Conservation (phyloP, 2,113 vertebrate genomes). For the Theropithecus gelada region DNA sequence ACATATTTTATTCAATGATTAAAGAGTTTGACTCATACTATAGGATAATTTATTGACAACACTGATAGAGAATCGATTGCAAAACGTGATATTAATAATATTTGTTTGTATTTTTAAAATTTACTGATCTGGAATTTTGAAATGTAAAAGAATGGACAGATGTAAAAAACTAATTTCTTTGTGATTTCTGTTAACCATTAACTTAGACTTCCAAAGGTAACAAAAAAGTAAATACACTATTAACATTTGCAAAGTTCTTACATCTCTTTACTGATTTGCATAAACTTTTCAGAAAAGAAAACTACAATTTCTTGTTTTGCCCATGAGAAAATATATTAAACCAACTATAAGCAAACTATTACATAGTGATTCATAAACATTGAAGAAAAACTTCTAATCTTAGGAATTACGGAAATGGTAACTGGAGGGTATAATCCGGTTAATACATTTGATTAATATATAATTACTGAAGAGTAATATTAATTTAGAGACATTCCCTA, state of each 20-base stretch:
- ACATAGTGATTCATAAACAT: constrained; percentile 3
- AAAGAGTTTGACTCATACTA: not conserved
- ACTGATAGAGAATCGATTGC: not conserved
- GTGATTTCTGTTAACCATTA: not conserved
- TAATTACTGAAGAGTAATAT: not conserved
- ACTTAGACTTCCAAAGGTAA: not conserved
- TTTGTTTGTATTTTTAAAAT: not conserved
- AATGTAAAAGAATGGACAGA: not conserved
- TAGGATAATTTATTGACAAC: not conserved
- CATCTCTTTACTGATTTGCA: not conserved
- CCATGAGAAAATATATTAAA: constrained; percentile 11
- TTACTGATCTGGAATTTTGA: constrained; percentile 8
- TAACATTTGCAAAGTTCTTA: not conserved
- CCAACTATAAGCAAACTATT: not conserved
- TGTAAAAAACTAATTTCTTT: not conserved
- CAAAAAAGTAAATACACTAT: not conserved
- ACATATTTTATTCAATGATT: constrained; percentile 13
- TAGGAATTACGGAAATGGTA: not conserved
- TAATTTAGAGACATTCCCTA: constrained; percentile 4
- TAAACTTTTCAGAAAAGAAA: not conserved
- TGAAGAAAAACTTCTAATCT: not conserved
- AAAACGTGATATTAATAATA: not conserved
- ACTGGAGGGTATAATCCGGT: not conserved
- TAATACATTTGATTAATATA: not conserved
- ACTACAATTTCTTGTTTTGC: constrained; percentile 22